A percentile compares a stretch with the other conserved stretches of the same genome.
Conservation (phyloP, 2,797 vertebrate genomes). For the Ctenosaura bakeri region DNA sequence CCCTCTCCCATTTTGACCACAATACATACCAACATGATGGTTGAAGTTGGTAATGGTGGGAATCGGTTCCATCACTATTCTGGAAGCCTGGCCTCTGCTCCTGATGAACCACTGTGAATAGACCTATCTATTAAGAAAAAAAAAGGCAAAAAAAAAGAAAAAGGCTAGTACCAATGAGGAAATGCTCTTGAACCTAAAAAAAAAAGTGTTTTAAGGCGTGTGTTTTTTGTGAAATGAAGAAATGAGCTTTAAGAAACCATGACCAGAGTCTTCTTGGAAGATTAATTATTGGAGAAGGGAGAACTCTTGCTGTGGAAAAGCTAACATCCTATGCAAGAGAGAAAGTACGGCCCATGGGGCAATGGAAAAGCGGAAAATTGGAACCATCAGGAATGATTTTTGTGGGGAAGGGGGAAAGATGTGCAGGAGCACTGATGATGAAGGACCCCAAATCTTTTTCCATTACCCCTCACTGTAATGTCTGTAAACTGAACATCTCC, state of each 20-base stretch:
- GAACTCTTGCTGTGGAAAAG: not conserved
- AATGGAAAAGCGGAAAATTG: not conserved
- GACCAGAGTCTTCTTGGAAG: not conserved
- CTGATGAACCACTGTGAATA: constrained; percentile 11
- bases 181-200: constrained; percentile 33
- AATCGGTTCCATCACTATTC: no score
- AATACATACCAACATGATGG: not conserved
- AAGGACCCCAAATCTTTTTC: not conserved
- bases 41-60: not conserved
- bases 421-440: no score
- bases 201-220: not conserved
- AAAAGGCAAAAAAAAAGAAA: not conserved
- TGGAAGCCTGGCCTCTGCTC: not conserved
- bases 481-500: not conserved
- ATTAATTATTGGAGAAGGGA: constrained; percentile 19
- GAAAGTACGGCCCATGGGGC: not conserved
- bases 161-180: constrained; percentile 39
- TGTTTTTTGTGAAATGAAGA: not conserved
- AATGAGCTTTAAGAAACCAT: constrained; percentile 30
- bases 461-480: not conserved
- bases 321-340: not conserved
- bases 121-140: not conserved
- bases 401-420: no score
- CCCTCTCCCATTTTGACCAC: not conserved
- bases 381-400: accelerated